Evolutionary conservation across 2,888 invertebrate species (phyloP), one percentile per base, ranked within the genome.

Genomic region (Phortica okadai): DNA sequence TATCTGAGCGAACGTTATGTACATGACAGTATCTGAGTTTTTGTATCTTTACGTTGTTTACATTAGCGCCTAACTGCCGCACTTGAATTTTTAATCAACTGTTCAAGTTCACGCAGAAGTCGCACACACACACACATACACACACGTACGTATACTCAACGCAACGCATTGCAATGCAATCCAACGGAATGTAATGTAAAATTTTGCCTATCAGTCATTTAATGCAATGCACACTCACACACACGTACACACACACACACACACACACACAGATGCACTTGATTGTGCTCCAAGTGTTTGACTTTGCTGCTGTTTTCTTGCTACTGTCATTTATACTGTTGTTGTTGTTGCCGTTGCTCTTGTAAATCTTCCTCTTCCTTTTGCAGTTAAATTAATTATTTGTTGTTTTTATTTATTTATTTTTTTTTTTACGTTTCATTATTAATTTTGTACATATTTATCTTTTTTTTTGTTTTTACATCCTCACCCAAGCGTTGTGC

Each of bases 81-180:
- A 85, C 87, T 87, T 86, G 85, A 87, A 86, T 84, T 79, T 81
- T 81, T 82, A 83, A 85, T 87, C 83, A 85, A 79, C 81, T 81
- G 82, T 82, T 84, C 86, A 86, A 86, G 86, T 85, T 87, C 87
- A 85, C 82, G 7, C 16, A 16, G 16, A 14, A 56, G 14, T 56
- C 56, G 11, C 56, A 56, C 56, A 56, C 59, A 59, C 59, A 59
- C 59, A 59, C 21, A 0, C n/a, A 6, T 25, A 16, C n/a, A 16
- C 6, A 59, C 59, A 21, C 21, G 16, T 3, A 21, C 16, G 8
- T 16, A 59, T 16, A 59, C 14, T 11, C 14, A 50, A 14, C 8
- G 50, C 50, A 11, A 50, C 6, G 14, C 50, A 33, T 33, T 33
- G 50, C 50, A 11, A 50, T 14, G 14, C 50, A 8, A 50, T 14